Conservation (phyloP, 2,888 invertebrate genomes). For the Andricus quercusramuli region DNA sequence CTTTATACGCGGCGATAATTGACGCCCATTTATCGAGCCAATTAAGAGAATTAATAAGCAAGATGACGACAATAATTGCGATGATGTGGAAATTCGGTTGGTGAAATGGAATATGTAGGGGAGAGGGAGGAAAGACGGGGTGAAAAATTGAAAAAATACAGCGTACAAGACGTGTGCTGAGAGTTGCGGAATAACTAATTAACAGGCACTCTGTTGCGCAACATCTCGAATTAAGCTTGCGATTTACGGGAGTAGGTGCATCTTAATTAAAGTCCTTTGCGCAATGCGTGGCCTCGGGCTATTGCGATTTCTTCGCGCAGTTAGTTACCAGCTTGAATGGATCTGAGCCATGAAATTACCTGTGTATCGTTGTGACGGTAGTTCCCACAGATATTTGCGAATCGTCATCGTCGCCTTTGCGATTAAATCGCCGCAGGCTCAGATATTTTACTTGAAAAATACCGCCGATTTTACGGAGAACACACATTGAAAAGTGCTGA, state of each 20-base stretch:
- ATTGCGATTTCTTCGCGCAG: slow-evolving; percentile 42
- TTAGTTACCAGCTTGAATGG: slow-evolving; percentile 36
- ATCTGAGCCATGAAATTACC: slow-evolving; percentile 50
- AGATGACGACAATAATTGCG: slow-evolving; percentile 29
- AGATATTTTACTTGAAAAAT: neutral
- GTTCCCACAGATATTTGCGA: slow-evolving; percentile 51
- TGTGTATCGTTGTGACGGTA: slow-evolving; percentile 42
- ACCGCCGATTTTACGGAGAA: neutral
- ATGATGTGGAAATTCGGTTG: slow-evolving; percentile 28
- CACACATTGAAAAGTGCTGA: neutral
- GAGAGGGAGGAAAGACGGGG: neutral
- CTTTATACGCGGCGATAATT: slow-evolving; percentile 28
- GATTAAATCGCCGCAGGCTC: slow-evolving; percentile 56
- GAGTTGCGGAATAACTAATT: slow-evolving; percentile 55
- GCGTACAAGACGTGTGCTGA: slow-evolving; percentile 27
- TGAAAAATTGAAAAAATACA: slow-evolving; percentile 34
- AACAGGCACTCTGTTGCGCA: slow-evolving; percentile 54
- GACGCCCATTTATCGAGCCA: slow-evolving; percentile 28
- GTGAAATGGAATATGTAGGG: neutral
- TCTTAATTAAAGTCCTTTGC: slow-evolving; percentile 60
- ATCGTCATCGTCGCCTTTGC: slow-evolving; percentile 52
- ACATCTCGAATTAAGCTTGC: slow-evolving; percentile 51
- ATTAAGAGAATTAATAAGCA: slow-evolving; percentile 38
- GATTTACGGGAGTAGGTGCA: slow-evolving; percentile 58
- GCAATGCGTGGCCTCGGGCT: slow-evolving; percentile 48